Evolutionary conservation across 2,797 vertebrate genomes (phyloP).

Genomic region (Falco naumanni): DNA sequence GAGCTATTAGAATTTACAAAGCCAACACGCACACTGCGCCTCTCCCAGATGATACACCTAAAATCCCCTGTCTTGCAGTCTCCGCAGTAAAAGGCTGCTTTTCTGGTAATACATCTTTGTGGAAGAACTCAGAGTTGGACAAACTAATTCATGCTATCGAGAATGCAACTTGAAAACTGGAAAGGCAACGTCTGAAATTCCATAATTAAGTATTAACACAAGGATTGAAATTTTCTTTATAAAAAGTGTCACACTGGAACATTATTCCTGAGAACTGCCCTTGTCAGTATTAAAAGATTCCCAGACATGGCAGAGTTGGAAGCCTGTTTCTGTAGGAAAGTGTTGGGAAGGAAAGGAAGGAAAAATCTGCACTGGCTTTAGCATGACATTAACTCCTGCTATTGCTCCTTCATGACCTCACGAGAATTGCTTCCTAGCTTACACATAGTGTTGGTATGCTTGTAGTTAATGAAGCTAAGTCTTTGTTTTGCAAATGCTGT

Average conservation of each 20-base stretch:
- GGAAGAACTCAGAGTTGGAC: not conserved
- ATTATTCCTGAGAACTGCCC: not conserved
- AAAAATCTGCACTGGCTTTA: not conserved
- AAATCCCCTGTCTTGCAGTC: not conserved
- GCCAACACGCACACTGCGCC: not conserved
- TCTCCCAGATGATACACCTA: not conserved
- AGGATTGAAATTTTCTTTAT: not conserved
- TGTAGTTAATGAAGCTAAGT: not conserved
- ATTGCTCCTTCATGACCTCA: not conserved
- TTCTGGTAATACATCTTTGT: not conserved
- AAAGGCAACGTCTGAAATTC: not conserved
- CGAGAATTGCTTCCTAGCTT: not conserved
- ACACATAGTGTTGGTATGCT: too few relatives aligned
- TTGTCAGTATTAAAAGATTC: not conserved
- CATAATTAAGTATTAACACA: not conserved
- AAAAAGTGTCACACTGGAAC: not conserved
- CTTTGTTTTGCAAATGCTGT: not conserved
- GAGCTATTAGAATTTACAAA: not conserved
- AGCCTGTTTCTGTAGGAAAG: not conserved
- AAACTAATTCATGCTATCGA: fast-evolving
- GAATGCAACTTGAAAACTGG: not conserved
- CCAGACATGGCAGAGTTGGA: not conserved
- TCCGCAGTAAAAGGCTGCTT: not conserved
- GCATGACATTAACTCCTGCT: not conserved
- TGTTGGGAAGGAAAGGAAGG: not conserved